A percentile compares a stretch with the other conserved stretches of the same genome.
These are phyloP conservation scores for Idris sp. DNA, from an alignment of 1,140 invertebrate genomes.

Conservation along the genomic window DNA sequence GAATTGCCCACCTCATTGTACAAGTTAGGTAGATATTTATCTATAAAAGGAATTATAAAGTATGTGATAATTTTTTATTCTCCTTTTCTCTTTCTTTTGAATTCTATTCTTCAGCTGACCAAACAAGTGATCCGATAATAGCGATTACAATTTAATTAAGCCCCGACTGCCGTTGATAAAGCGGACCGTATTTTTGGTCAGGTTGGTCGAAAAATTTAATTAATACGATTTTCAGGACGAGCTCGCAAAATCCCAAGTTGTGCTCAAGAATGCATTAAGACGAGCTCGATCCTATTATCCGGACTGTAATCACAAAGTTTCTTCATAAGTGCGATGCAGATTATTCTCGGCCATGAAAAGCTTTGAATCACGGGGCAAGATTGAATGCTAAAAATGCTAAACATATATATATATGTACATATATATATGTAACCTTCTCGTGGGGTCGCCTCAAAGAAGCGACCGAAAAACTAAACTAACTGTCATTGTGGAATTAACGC, in stretches of 20 bases:
- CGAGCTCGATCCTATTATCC: slow-evolving; percentile 26
- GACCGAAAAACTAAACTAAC: slow-evolving; percentile 27
- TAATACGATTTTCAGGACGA: slow-evolving; percentile 24
- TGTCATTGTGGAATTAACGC: slow-evolving; percentile 24
- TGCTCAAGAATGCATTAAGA: slow-evolving; percentile 31
- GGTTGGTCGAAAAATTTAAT: slow-evolving; percentile 24
- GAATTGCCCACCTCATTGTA: too few relatives aligned
- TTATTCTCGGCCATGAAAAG: background rate
- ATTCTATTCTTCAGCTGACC: too few relatives aligned
- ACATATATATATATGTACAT: too few relatives aligned
- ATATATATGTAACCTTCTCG: too few relatives aligned
- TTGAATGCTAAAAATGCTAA: slow-evolving; percentile 32
- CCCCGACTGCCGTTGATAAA: background rate
- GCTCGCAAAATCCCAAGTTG: slow-evolving; percentile 6
- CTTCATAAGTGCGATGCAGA: slow-evolving; percentile 28
- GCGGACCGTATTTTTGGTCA: background rate
- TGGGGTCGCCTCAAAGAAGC: too few relatives aligned
- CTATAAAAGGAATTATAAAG: too few relatives aligned
- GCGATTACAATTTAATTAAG: slow-evolving; percentile 2
- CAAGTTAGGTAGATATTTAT: too few relatives aligned
- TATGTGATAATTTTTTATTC: too few relatives aligned
- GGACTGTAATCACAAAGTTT: slow-evolving; percentile 26
- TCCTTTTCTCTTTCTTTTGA: too few relatives aligned
- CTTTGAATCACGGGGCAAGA: background rate
- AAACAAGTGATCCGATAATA: background rate